These are phyloP conservation scores for Phalangium opilio DNA, from an alignment of 2,888 invertebrate genomes.

Conservation along the genomic window DNA sequence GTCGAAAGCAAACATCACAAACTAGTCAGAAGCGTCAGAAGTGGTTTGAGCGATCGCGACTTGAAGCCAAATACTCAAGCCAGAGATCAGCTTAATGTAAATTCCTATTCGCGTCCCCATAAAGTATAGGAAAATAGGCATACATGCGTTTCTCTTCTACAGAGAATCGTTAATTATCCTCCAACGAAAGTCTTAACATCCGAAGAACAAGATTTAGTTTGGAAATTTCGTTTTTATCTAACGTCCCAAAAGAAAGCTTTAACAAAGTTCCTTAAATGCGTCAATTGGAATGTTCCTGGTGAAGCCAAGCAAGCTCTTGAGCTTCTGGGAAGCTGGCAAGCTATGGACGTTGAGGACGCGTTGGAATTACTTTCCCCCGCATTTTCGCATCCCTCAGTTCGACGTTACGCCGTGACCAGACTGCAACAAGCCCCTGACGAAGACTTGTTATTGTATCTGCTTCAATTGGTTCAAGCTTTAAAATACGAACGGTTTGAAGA, in stretches of 20 bases:
- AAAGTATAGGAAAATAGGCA: too few species aligned
- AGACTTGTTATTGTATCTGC: constrained; percentile 76
- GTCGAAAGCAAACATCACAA: constrained; percentile 95
- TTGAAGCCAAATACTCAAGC: constrained; percentile 82
- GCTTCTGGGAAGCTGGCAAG: constrained; percentile 72
- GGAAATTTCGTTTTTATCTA: constrained; percentile 91
- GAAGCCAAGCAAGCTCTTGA: constrained; percentile 82
- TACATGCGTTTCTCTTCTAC: constrained; percentile 7
- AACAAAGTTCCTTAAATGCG: constrained; percentile 92
- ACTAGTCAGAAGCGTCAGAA: constrained; percentile 75
- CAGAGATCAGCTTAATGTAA: constrained; percentile 70
- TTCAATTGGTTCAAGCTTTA: constrained; percentile 90
- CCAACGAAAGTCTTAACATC: constrained; percentile 67
- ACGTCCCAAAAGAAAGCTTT: constrained; percentile 84
- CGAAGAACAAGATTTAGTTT: constrained; percentile 89
- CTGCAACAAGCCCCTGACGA: constrained; percentile 85
- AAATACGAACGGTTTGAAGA: constrained; percentile 63
- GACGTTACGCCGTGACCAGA: constrained; percentile 83
- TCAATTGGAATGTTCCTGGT: constrained; percentile 77
- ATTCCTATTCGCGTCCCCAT: too few species aligned
- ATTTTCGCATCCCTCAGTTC: constrained; percentile 69
- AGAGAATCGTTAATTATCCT: constrained; percentile 59
- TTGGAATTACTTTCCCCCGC: constrained; percentile 47
- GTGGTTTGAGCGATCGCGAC: constrained; percentile 75
- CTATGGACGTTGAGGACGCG: constrained; percentile 96